Evolutionary conservation across 2,888 invertebrate genomes (phyloP).

Genomic region (Epsilonema sp.): DNA sequence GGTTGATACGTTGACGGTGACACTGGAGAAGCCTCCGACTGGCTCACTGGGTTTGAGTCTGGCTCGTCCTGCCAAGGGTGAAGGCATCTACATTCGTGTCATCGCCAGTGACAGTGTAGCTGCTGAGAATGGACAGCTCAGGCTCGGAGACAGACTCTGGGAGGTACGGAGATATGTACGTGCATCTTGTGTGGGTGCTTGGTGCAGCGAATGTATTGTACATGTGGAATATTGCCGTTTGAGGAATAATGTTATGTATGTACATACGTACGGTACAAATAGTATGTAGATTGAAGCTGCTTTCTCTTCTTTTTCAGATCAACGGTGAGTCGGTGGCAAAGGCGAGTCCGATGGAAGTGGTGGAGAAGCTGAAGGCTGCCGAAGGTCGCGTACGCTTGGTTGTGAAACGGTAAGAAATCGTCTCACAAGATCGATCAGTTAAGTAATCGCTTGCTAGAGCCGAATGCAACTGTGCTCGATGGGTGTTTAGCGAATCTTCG

Average conservation of each 20-base stretch:
- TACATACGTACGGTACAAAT: too few species aligned
- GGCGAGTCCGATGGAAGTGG: constrained; percentile 17
- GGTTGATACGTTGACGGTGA: constrained; percentile 9
- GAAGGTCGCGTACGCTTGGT: constrained; percentile 5
- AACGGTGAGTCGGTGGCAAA: constrained; percentile 19
- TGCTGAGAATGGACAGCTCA: constrained; percentile 15
- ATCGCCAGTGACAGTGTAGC: constrained; percentile 22
- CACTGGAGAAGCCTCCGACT: constrained; percentile 12
- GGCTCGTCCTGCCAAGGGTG: constrained; percentile 8
- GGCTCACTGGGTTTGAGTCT: constrained; percentile 10
- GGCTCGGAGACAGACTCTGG: constrained; percentile 16
- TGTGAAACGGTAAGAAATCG: too few species aligned
- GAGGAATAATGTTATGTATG: too few species aligned
- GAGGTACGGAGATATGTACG: too few species aligned
- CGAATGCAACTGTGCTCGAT: too few species aligned
- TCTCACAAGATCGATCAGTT: too few species aligned
- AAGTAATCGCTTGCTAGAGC: too few species aligned
- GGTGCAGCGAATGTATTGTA: too few species aligned
- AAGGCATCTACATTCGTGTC: constrained; percentile 12
- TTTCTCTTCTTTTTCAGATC: constrained; percentile 14
- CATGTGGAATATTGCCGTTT: too few species aligned
- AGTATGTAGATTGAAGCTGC: too few species aligned
- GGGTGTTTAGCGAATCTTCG: too few species aligned
- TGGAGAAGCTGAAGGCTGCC: constrained; percentile 21
- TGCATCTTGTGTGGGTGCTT: too few species aligned